Evolutionary conservation across 2,113 vertebrate genomes (phyloP), one percentile per base, ranked within the genome.

Genomic region (Hydrolagus affinis): DNA sequence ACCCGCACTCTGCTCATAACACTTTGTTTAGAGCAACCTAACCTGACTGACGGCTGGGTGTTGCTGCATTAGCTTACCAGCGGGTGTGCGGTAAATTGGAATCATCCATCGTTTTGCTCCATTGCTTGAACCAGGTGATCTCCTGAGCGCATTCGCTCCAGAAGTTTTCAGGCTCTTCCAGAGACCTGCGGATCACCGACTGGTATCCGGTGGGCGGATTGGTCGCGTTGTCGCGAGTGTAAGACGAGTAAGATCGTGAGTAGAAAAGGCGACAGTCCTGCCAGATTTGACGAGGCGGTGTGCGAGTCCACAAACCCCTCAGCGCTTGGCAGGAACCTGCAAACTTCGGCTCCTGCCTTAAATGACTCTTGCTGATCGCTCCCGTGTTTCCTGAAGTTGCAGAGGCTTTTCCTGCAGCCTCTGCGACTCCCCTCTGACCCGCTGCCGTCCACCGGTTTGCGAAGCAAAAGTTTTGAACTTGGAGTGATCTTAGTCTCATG

Each of bases 51-150:
- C n/a, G n/a, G n/a, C n/a, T 70, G n/a, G 2, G 1, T 25, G 23
- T 75, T 8, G 19, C 2, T 9, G 68, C 10, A 19, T n/a, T 0
- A 86, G 91, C 93, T 92, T 90, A 94, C 92, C 93, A 93, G 0
- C 89, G 89, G 17, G 86, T 87, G 77, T 32, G 80, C 0, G 87
- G 88, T 0, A 90, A 62, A 0, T 86, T 57, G 77, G 28, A 87
- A 85, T 76, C 87, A 57, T 92, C 90, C 30, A 94, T 85, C 3
- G 86, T 89, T 78, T 90, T 90, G 23, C 87, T 88, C 93, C 93
- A 94, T 21, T 91, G 91, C 86, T 91, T 93, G 89, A 89, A 87
- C 93, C 93, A 94, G 62, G 86, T 88, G 86, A 94, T 91, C 87
- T 88, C 86, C 78, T 88, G 83, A 0, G 93, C 92, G 0, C 90